Base-by-base conservation (phyloP, 1,140 invertebrate species). In the Brachionus rubens region DNA sequence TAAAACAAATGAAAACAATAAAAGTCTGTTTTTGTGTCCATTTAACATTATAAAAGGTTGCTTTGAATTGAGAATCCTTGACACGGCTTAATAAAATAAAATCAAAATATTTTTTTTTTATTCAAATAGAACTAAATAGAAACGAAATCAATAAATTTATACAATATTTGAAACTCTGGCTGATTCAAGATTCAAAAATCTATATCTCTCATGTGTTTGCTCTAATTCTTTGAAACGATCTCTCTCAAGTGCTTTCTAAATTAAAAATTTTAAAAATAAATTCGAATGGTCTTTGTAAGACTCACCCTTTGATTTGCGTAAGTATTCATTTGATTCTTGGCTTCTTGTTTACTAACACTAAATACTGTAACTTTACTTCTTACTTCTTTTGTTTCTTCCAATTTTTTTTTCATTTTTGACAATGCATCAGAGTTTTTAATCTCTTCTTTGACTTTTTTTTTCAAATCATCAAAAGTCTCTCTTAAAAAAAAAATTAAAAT, bases 181-280 rank as follows among this genome's bases (percentile, higher is more conserved):
- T 3, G 59, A 65, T 21, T 65, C 40, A 4, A 65, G 19, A 65
- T 65, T 65, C n/a, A 65, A 65, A 43, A 65, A 65, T 14, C 59
- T 16, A 65, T 65, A 65, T 65, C 68, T 48, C 14, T 72, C 68
- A 30, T 54, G 68, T n/a, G 68, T 72, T 50, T 48, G 26, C 50
- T 72, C 68, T 9, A 72, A 48, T 10, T 72, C 68, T 54, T 72
- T 72, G 30, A 72, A 72, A 26, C 68, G 21, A 33, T 72, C 4
- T 24, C n/a, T 72, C 30, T 72, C 68, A 6, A 72, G 28, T 4
- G 7, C 19, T 72, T 72, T 54, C 68, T 72, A 0, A 50, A 40
- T 24, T 33, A 19, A 50, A 72, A 36, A 43, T 40, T 16, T 40
- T 48, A 72, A 40, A 33, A 41, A 16, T n/a, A n/a, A n/a, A n/a